Evolutionary conservation across 1,140 invertebrate genomes (phyloP).

Genomic region (Mactra quadrangularis): DNA sequence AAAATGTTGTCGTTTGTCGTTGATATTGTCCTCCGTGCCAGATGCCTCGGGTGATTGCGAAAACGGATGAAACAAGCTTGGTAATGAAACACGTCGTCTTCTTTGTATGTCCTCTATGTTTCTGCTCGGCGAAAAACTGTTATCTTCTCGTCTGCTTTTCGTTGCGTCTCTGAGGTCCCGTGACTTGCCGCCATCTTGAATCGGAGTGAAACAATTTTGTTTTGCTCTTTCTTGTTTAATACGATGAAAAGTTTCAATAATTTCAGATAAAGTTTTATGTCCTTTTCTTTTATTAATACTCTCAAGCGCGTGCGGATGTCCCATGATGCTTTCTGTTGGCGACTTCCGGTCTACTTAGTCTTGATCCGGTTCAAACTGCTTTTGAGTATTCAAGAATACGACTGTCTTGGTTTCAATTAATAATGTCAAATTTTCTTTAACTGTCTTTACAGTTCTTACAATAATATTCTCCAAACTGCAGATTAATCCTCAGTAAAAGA

Average conservation of each 20-base stretch:
- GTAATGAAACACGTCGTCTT: constrained; percentile 22
- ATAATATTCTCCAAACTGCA: too few relatives aligned
- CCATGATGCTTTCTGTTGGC: too few relatives aligned
- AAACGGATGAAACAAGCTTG: constrained; percentile 32
- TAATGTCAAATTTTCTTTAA: too few relatives aligned
- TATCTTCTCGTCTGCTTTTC: neutral
- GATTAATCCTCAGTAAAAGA: too few relatives aligned
- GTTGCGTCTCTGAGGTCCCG: neutral
- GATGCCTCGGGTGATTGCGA: neutral
- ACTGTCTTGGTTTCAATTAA: too few relatives aligned
- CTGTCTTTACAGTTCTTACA: too few relatives aligned
- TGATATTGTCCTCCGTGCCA: neutral
- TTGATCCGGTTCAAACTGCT: too few relatives aligned
- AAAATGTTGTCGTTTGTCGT: neutral
- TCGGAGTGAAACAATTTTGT: neutral
- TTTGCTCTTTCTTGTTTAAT: constrained; percentile 28
- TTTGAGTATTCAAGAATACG: too few relatives aligned
- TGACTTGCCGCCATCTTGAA: neutral
- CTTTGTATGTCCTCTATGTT: neutral
- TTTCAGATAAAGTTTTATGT: neutral
- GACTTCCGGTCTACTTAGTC: too few relatives aligned
- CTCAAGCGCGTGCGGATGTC: too few relatives aligned
- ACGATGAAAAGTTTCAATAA: constrained; percentile 26
- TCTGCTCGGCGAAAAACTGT: neutral
- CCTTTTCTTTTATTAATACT: too few relatives aligned